Base-by-base conservation (phyloP, 2,113 vertebrate genomes). In the Rhodinocichla rosea region DNA sequence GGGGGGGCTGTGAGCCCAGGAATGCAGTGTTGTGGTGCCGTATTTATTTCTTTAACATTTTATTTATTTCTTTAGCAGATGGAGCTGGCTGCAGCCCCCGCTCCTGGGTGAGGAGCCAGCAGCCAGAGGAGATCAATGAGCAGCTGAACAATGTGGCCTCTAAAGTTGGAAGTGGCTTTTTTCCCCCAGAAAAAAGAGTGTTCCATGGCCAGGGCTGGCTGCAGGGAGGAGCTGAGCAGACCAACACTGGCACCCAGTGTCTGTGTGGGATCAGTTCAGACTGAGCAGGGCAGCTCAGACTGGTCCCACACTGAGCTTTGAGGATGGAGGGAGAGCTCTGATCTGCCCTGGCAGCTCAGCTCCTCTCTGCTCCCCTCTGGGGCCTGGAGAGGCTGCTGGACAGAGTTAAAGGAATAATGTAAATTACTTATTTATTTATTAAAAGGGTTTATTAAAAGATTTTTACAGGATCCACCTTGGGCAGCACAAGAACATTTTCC, bases 241-340 rank as follows among this genome's bases (percentile, higher is more conserved):
- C 82, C 96, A 97, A 96, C 95, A 96, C 92, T 96, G 96, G 97
- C 96, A 84, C 96, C 94, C 95, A 95, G 96, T 97, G 96, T 97
- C 82, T 90, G 47, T 62, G 78, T 16, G 18, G 76, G 52, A 85
- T 93, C 74, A 27, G 40, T 50, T 97, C 92, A 55, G 39, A 88
- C 9, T 3, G 20, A 18, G 68, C 68, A 52, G 44, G 53, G 59
- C 67, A 44, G 6, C 49, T 13, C 49, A 2, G 12, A 1, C n/a
- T 18, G 11, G 3, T 2, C 6, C 21, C 27, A 10, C 4, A 0
- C 32, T 1, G 49, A 11, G 9, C 37, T 27, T 15, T 45, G 14
- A 1, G 52, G 6, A 0, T 45, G 74, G 1, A 4, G 40, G 1
- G 0, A 60, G 50, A 30, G 17, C 50, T 12, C 59, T 62, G 10